These are phyloP conservation scores for Neuroscelio doddi DNA, from an alignment of 2,888 invertebrate genomes.

Conservation along the genomic window DNA sequence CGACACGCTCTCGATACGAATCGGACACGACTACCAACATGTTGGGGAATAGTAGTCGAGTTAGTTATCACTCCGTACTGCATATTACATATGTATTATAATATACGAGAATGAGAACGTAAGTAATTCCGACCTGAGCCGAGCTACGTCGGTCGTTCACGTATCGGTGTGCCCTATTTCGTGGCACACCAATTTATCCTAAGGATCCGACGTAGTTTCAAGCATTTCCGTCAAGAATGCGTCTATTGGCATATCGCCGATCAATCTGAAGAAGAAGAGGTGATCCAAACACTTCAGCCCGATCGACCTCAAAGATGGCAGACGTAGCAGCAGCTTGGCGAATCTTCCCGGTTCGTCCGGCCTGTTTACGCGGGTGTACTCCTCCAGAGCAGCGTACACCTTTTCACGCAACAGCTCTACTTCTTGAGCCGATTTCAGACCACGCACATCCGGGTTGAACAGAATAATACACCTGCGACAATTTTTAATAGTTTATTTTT, in stretches of 20 bases:
- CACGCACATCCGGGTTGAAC: slow-evolving; percentile 97
- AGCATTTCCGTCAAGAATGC: slow-evolving; percentile 88
- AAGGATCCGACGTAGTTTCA: slow-evolving; percentile 75
- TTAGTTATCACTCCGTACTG: slow-evolving; percentile 24
- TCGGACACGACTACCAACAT: slow-evolving; percentile 33
- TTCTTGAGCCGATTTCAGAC: slow-evolving; percentile 85
- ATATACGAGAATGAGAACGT: slow-evolving; percentile 34
- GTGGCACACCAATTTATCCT: slow-evolving; percentile 63
- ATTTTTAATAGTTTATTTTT: no score
- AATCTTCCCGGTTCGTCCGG: slow-evolving; percentile 95
- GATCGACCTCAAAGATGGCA: slow-evolving; percentile 92
- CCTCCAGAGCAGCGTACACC: slow-evolving; percentile 95
- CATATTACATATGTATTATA: slow-evolving; percentile 7
- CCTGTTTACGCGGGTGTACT: slow-evolving; percentile 91
- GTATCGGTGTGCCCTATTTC: slow-evolving; percentile 64
- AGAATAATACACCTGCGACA: slow-evolving; percentile 84
- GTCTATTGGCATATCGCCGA: slow-evolving; percentile 90
- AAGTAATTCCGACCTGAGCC: slow-evolving; percentile 39
- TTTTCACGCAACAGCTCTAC: slow-evolving; percentile 93
- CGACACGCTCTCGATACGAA: slow-evolving; percentile 55
- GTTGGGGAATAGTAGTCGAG: slow-evolving; percentile 1
- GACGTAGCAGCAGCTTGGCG: slow-evolving; percentile 91
- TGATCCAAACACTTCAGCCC: slow-evolving; percentile 96
- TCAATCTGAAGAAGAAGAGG: slow-evolving; percentile 93
- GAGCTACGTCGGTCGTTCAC: slow-evolving; percentile 50